These are phyloP conservation scores for Ornithoptera alexandrae DNA, from an alignment of 2,888 invertebrate genomes.

Conservation along the genomic window DNA sequence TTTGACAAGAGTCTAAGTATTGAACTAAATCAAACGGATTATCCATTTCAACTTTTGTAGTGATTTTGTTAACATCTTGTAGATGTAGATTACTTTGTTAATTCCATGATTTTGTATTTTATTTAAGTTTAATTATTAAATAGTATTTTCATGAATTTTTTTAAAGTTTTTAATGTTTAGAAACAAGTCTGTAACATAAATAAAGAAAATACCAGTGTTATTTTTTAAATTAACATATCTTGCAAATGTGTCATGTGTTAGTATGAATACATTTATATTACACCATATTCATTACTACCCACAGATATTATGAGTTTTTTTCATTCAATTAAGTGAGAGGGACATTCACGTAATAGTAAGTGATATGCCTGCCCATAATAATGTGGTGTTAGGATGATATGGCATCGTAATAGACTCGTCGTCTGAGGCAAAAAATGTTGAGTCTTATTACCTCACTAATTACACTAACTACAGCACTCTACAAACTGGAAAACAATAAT, in stretches of 20 bases:
- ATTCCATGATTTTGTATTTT: background rate
- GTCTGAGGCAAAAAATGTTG: too few species aligned
- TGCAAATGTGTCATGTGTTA: slow-evolving; percentile 25
- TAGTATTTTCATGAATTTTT: background rate
- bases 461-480: too few species aligned
- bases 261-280: slow-evolving; percentile 16
- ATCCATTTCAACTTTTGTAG: background rate
- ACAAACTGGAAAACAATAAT: too few species aligned
- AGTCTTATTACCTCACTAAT: too few species aligned
- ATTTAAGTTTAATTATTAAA: background rate
- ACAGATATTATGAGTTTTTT: background rate
- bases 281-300: slow-evolving; percentile 10
- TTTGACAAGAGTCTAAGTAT: background rate
- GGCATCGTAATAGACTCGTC: too few species aligned
- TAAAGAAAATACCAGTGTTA: slow-evolving; percentile 15
- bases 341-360: too few species aligned
- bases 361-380: too few species aligned
- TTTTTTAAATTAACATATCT: slow-evolving; percentile 9
- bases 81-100: background rate
- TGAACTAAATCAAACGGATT: background rate
- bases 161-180: slow-evolving; percentile 3
- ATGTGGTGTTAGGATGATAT: too few species aligned
- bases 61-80: background rate
- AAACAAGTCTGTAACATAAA: slow-evolving; percentile 26
- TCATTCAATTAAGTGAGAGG: too few species aligned